phyloP scores from a whole-genome alignment of 1,140 invertebrate species.

The Zophobas atratus region DNA sequence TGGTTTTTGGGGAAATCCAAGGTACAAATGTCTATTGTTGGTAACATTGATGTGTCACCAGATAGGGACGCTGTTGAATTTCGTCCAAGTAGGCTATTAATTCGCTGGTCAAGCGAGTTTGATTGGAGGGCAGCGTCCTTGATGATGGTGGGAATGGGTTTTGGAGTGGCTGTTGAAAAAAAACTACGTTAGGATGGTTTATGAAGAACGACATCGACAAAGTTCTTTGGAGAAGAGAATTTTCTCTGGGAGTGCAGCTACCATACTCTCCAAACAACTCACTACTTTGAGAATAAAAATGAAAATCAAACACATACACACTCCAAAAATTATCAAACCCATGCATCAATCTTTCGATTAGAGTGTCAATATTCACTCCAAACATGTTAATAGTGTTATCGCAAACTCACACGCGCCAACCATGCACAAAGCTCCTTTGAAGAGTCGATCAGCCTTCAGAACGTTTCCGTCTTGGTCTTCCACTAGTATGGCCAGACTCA shows the following conservation, averaged over 20 bases:
- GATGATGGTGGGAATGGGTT: slow-evolving; percentile 63
- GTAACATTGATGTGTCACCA: slow-evolving; percentile 62
- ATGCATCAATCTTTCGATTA: not conserved
- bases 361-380: not conserved
- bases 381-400: slow-evolving; percentile 33
- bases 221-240: not conserved
- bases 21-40: slow-evolving; percentile 64
- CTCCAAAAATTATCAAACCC: not conserved
- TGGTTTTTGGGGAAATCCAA: slow-evolving; percentile 61
- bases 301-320: not conserved
- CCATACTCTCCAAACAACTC: too few species aligned
- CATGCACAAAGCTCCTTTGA: slow-evolving; percentile 70
- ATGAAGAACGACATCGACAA: not conserved
- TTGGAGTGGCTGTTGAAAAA: slow-evolving; percentile 63
- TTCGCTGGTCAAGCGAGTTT: slow-evolving; percentile 58
- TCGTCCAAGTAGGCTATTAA: slow-evolving; percentile 61
- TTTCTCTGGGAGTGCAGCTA: too few species aligned
- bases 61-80: slow-evolving; percentile 61
- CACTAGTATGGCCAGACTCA: slow-evolving; percentile 74
- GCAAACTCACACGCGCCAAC: slow-evolving; percentile 66
- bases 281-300: not conserved
- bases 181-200: not conserved
- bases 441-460: slow-evolving; percentile 71
- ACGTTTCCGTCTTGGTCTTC: slow-evolving; percentile 75
- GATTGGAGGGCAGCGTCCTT: slow-evolving; percentile 57